These are phyloP conservation scores for Celastrina argiolus DNA, from an alignment of 2,888 invertebrate genomes.

Conservation along the genomic window DNA sequence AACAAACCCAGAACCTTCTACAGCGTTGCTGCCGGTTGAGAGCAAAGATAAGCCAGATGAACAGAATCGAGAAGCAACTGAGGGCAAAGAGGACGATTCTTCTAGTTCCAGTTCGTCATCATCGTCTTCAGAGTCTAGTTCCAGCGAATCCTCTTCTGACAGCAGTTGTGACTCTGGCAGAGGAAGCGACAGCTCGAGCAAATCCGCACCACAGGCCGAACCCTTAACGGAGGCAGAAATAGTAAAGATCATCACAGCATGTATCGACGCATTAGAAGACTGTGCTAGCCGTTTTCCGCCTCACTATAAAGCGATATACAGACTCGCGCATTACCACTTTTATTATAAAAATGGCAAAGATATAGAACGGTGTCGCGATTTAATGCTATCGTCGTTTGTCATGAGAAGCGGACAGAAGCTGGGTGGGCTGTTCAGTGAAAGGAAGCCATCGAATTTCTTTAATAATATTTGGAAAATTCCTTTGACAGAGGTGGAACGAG, in stretches of 20 bases:
- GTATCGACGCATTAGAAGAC: constrained; percentile 88
- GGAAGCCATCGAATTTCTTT: constrained; percentile 92
- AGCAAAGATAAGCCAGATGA: constrained; percentile 36
- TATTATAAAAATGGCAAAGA: constrained; percentile 83
- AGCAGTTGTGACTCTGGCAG: constrained; percentile 72
- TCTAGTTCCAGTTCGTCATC: constrained; percentile 60
- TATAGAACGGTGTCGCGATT: constrained; percentile 82
- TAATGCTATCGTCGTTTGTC: constrained; percentile 83
- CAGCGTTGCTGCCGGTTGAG: constrained; percentile 19
- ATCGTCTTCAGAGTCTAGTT: constrained; percentile 74
- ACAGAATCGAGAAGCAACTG: constrained; percentile 34
- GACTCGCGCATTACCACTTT: constrained; percentile 90
- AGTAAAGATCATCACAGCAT: constrained; percentile 80
- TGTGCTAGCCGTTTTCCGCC: constrained; percentile 92
- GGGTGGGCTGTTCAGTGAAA: constrained; percentile 90
- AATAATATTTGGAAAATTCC: constrained; percentile 97
- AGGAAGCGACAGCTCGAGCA: constrained; percentile 73
- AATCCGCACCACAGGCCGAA: constrained; percentile 56
- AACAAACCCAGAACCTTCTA: constrained; percentile 10
- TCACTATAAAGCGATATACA: constrained; percentile 95
- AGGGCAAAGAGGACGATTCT: constrained; percentile 37
- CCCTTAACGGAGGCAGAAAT: constrained; percentile 73
- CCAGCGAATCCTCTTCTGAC: constrained; percentile 74
- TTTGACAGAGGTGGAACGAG: constrained; percentile 91
- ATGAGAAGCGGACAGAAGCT: constrained; percentile 82